Evolutionary conservation across 2,888 invertebrate species (phyloP).

Genomic region (Noctua comes): DNA sequence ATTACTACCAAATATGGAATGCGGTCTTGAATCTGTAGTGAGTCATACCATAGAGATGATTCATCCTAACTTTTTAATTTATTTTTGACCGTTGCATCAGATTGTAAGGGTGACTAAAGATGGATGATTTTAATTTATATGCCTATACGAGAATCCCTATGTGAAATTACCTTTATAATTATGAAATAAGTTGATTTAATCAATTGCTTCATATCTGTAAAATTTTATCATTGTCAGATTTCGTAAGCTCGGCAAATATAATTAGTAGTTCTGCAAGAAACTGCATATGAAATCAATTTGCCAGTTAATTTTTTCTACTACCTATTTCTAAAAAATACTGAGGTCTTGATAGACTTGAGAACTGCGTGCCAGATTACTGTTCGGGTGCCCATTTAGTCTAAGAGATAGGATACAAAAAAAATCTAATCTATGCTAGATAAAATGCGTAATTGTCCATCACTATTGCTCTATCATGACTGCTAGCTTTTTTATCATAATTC

Average conservation of each 20-base stretch:
- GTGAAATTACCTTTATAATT: neutral
- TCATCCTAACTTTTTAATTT: constrained; percentile 2
- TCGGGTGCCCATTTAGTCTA: neutral
- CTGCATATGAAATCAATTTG: neutral
- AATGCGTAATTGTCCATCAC: neutral
- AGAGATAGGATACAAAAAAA: neutral
- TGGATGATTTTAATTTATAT: neutral
- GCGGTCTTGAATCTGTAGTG: neutral
- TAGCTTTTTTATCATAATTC: constrained; percentile 1
- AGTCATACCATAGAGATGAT: constrained; percentile 7
- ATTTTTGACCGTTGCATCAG: neutral
- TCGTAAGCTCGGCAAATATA: neutral
- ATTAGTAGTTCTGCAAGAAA: neutral
- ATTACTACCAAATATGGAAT: constrained; percentile 8
- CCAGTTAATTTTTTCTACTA: neutral
- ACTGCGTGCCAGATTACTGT: neutral
- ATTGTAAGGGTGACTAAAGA: neutral
- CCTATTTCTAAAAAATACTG: neutral
- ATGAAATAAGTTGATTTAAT: neutral
- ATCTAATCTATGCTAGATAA: neutral
- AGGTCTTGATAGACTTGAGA: too few relatives aligned
- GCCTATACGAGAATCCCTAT: too few relatives aligned
- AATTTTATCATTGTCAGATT: neutral
- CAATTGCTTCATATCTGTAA: neutral
- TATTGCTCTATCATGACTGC: neutral